Base-by-base conservation (phyloP, 1,140 invertebrate genomes). In the Anagrus nilaparvatae region DNA sequence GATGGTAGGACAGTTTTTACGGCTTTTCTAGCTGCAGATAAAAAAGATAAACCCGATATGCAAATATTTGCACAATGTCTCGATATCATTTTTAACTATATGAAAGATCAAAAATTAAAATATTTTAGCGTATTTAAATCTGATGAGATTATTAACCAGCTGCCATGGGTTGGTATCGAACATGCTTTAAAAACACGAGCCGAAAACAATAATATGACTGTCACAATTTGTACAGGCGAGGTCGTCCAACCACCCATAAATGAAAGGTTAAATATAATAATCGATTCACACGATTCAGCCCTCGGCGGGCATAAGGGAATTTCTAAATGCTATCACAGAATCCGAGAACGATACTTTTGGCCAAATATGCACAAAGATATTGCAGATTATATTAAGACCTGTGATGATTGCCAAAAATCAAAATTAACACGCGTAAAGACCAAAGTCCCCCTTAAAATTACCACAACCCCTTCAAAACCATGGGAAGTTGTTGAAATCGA, bases 401-500 rank as follows among this genome's bases (percentile, higher is more conserved):
- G 63, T 44, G 13, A 44, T 13, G 53, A 32, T 4, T 64, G 60
- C 38, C 62, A 67, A 49, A 47, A 48, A 25, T 56, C 55, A 34
- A 66, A 63, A 55, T 47, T 56, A 13, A 51, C 52, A 18, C 40
- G 54, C 10, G 56, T 51, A 47, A 51, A 37, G 5, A 56, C 45
- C 23, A 51, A 56, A 55, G 48, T 54, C 12, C 60, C 59, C 27
- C 60, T 61, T 55, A 50, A 56, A 13, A 60, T 63, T 9, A 63
- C 57, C 2, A 50, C 52, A 9, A 54, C 50, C 6, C 53, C 55
- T 7, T 40, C 43, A 16, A 48, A 58, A 51, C 47, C 56, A 16
- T 63, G 62, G 34, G 54, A 63, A 52, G 45, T 51, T 19, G 50
- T 60, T n/a, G 48, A 55, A 10, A 56, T 63, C 2, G 59, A 65